Percentiles rank a stretch among this genome's conserved stretches.
Conservation (phyloP, 2,888 invertebrate genomes). For the Pseudeuparius sepicola region DNA sequence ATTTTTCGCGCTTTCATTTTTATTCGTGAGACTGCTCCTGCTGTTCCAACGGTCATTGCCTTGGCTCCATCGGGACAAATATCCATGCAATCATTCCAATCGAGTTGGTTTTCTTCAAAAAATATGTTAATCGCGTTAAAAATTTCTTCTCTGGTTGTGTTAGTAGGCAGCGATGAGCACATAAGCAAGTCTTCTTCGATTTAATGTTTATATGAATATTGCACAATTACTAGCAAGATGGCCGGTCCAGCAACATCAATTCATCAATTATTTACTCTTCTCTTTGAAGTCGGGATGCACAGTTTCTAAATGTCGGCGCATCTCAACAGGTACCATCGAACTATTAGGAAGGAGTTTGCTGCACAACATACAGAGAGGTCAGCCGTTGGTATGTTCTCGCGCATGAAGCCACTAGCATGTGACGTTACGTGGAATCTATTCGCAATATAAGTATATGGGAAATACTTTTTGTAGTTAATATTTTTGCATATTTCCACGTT, state of each 20-base stretch:
- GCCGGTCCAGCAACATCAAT: too few species aligned
- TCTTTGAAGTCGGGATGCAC: too few species aligned
- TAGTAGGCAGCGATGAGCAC: constrained; percentile 9
- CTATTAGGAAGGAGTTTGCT: constrained; percentile 9
- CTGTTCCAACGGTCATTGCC: constrained; percentile 8
- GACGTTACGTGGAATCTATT: too few species aligned
- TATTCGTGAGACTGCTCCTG: constrained; percentile 9
- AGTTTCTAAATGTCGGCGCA: constrained; percentile 15
- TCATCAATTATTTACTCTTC: too few species aligned
- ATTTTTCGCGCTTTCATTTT: constrained; percentile 5
- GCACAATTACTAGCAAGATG: constrained; percentile 11
- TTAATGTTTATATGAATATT: too few species aligned
- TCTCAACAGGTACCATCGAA: constrained; percentile 8
- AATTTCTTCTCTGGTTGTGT: constrained; percentile 9
- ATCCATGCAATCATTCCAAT: constrained; percentile 9
- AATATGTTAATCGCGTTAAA: constrained; percentile 10
- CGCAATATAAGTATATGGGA: too few species aligned
- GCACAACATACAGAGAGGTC: too few species aligned
- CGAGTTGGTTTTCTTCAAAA: constrained; percentile 9
- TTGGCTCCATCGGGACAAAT: constrained; percentile 11
- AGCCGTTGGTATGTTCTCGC: too few species aligned
- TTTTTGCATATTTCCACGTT: too few species aligned
- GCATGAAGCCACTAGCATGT: too few species aligned
- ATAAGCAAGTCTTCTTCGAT: too few species aligned
- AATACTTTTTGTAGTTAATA: too few species aligned